phyloP scores from a whole-genome alignment of 2,113 vertebrate species.

The Prionailurus viverrinus region DNA sequence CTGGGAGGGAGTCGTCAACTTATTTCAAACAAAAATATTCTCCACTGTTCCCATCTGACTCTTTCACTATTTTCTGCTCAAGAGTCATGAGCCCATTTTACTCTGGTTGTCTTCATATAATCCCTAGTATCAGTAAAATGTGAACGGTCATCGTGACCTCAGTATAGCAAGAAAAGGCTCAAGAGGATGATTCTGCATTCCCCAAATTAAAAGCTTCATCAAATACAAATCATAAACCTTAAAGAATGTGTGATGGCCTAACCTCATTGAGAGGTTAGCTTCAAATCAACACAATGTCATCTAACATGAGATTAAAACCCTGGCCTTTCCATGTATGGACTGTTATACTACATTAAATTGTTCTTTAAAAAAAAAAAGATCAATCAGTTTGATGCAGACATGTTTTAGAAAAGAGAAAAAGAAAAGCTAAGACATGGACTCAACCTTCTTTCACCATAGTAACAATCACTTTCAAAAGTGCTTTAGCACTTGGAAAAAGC shows the following conservation, averaged over 20 bases:
- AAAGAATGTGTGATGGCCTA: not conserved
- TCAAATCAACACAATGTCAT: not conserved
- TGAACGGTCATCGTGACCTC: slow-evolving; percentile 6
- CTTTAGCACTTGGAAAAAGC: slow-evolving; percentile 11
- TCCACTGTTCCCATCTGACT: not conserved
- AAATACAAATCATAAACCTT: slow-evolving; percentile 52
- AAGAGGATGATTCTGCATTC: slow-evolving; percentile 64
- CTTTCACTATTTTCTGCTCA: not conserved
- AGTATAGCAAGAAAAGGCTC: slow-evolving; percentile 15
- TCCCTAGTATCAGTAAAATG: slow-evolving; percentile 40
- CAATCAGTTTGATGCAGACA: slow-evolving; percentile 23
- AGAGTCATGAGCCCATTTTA: slow-evolving; percentile 4
- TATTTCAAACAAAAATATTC: slow-evolving; percentile 7
- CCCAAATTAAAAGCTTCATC: slow-evolving; percentile 63
- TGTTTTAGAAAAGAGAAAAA: slow-evolving; percentile 40
- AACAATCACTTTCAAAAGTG: slow-evolving; percentile 15
- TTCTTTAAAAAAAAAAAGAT: slow-evolving; percentile 33
- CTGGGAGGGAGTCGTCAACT: not conserved
- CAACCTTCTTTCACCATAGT: slow-evolving; percentile 39
- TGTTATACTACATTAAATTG: not conserved
- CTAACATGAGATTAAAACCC: not conserved
- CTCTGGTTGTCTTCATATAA: not conserved
- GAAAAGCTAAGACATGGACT: not conserved
- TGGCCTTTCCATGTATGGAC: not conserved
- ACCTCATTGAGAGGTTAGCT: slow-evolving; percentile 57